phyloP scores from a whole-genome alignment of 2,797 vertebrate species.

The Danio albolineatus region DNA sequence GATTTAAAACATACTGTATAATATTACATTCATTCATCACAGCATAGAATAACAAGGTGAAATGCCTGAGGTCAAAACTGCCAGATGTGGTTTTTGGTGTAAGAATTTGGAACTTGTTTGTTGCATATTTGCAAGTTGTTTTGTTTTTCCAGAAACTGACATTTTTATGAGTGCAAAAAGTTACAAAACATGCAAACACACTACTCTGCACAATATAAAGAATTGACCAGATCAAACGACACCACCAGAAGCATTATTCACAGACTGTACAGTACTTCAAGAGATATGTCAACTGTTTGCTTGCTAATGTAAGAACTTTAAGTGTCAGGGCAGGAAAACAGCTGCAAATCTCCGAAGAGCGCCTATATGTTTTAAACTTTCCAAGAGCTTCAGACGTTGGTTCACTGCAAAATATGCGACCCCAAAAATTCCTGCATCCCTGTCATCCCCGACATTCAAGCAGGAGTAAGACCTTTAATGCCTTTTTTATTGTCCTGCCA shows the following conservation, averaged over 20 bases:
- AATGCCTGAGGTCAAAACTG: not conserved
- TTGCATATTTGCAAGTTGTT: conserved; percentile 14
- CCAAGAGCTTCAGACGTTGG: not conserved
- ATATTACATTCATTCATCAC: too few species aligned
- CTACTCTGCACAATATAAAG: not conserved
- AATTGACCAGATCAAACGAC: not conserved
- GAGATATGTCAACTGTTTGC: not conserved
- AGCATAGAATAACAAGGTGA: not conserved
- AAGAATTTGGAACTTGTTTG: conserved; percentile 1
- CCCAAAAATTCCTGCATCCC: not conserved
- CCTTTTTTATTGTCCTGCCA: not conserved
- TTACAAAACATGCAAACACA: not conserved
- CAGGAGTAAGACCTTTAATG: not conserved
- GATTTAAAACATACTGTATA: not conserved
- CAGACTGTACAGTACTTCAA: conserved; percentile 4
- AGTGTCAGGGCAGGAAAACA: not conserved
- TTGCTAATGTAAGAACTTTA: conserved; percentile 1
- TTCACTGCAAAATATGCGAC: conserved; percentile 12
- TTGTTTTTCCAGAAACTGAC: conserved; percentile 9
- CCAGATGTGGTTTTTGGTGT: not conserved
- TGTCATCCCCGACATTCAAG: not conserved
- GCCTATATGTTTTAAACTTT: not conserved
- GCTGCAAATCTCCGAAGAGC: conserved; percentile 15
- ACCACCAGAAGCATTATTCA: not conserved
- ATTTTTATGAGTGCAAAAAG: not conserved